Evolutionary conservation across 2,113 vertebrate genomes (phyloP), one percentile per base, ranked within the genome.

Genomic region (Gasterosteus nipponicus): DNA sequence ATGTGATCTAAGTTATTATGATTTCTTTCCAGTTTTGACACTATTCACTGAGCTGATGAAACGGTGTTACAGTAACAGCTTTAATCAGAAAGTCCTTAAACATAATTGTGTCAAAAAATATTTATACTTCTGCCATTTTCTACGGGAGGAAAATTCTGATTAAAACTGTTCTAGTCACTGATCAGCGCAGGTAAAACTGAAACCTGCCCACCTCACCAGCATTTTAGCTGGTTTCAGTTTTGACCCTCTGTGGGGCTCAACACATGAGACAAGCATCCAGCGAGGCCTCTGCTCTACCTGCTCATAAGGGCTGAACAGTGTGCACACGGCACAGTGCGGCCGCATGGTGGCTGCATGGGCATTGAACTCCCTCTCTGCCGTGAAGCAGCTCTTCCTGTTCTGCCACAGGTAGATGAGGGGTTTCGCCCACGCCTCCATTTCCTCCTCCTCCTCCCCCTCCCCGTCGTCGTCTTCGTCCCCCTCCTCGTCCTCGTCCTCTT

Each of bases 321-420:
- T 95, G 84, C 98, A 99, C 69, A 99, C 93, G 3, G 98, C 98
- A 82, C 98, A 99, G 78, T 95, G 77, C 0, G 98, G 98, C 53
- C 95, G 87, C 79, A 91, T 91, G 85, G 89, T 93, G 73, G 96
- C 96, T 65, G 93, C 93, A 2, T 92, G 82, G 77, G 92, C 89
- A 63, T 99, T 99, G 86, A 97, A 97, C 22, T 97, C 95, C 75
- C 94, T 96, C 91, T 99, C 98, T n/a, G 95, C 95, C 8, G 84
- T 90, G 87, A 99, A 96, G 92, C 92, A 95, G 19, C 86, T 89
- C 70, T 89, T 86, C 83, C 89, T 96, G 0, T 87, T 96, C 89
- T 98, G 97, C 98, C 98, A 99, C 80, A 99, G 94, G 79, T 95
- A 90, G 42, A 96, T 65, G 56, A 99, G 93, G 83, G 97, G 97